These are phyloP conservation scores for Cephalopachus bancanus DNA, from an alignment of 2,797 vertebrate species.

Conservation along the genomic window DNA sequence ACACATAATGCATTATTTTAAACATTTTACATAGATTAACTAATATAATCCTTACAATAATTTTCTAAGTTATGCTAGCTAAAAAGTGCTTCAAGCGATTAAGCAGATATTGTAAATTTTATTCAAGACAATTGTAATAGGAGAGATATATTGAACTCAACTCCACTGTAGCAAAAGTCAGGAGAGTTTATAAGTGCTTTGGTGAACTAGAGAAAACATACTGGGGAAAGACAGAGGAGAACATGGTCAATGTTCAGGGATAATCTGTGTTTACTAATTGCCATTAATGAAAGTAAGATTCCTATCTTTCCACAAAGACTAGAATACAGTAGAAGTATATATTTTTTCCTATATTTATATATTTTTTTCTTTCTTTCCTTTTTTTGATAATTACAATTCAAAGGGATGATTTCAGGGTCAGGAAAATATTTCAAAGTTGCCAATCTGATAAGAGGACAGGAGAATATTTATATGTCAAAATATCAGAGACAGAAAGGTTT, in stretches of 20 bases:
- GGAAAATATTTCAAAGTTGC: background rate
- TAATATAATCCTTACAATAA: background rate
- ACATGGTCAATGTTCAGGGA: background rate
- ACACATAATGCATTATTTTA: background rate
- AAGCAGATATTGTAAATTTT: background rate
- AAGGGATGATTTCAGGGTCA: background rate
- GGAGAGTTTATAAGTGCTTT: background rate
- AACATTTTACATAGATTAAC: background rate
- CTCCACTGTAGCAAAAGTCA: background rate
- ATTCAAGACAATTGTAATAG: background rate
- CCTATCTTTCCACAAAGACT: background rate
- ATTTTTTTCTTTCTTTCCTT: background rate
- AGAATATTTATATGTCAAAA: background rate
- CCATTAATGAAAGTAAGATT: background rate
- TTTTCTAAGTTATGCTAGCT: background rate
- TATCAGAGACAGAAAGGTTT: background rate
- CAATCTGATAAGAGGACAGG: background rate
- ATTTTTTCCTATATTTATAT: too few relatives aligned
- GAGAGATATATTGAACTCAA: background rate
- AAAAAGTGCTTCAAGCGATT: background rate
- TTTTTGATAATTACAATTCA: background rate
- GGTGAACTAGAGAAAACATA: background rate
- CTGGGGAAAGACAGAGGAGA: too few relatives aligned
- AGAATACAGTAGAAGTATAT: background rate
- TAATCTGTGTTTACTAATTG: background rate